Evolutionary conservation across 1,140 invertebrate species (phyloP).

Genomic region (Papilio aristodemus): DNA sequence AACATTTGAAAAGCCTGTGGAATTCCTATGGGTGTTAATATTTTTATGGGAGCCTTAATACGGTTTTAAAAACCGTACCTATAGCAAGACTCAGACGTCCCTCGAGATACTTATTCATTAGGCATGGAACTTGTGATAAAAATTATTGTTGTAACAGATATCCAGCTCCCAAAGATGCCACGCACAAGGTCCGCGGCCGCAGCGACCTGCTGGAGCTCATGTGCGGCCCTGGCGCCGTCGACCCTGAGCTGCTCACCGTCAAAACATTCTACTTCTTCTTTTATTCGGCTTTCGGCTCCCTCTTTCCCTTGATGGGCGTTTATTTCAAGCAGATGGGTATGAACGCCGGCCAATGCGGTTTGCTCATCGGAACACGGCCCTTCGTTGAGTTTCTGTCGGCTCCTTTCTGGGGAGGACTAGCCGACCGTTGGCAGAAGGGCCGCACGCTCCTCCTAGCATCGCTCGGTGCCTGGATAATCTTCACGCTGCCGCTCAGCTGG

Average conservation of each 20-base stretch:
- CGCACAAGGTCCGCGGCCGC: constrained; percentile 92
- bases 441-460: constrained; percentile 95
- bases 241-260: constrained; percentile 94
- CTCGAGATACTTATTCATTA: too few relatives aligned
- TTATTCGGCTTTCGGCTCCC: constrained; percentile 98
- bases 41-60: too few relatives aligned
- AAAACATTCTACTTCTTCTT: constrained; percentile 99
- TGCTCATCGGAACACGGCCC: constrained; percentile 94
- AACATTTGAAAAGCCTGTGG: too few relatives aligned
- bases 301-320: constrained; percentile 98
- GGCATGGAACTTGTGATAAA: not conserved
- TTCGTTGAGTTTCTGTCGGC: constrained; percentile 99
- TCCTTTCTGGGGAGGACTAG: constrained; percentile 98
- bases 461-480: constrained; percentile 96
- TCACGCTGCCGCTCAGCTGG: constrained; percentile 96
- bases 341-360: constrained; percentile 96
- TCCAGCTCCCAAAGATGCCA: constrained; percentile 91
- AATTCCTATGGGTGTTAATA: too few relatives aligned
- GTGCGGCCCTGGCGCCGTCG: constrained; percentile 87
- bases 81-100: too few relatives aligned
- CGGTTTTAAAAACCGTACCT: too few relatives aligned
- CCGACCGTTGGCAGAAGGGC: constrained; percentile 93
- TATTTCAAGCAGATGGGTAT: constrained; percentile 99
- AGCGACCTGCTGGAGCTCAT: constrained; percentile 91
- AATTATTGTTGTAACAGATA: constrained; percentile 75